Percentiles rank a stretch among this genome's conserved stretches.
Evolutionary conservation across 2,888 invertebrate species (phyloP).

Genomic region (Pseudococcus viburni): DNA sequence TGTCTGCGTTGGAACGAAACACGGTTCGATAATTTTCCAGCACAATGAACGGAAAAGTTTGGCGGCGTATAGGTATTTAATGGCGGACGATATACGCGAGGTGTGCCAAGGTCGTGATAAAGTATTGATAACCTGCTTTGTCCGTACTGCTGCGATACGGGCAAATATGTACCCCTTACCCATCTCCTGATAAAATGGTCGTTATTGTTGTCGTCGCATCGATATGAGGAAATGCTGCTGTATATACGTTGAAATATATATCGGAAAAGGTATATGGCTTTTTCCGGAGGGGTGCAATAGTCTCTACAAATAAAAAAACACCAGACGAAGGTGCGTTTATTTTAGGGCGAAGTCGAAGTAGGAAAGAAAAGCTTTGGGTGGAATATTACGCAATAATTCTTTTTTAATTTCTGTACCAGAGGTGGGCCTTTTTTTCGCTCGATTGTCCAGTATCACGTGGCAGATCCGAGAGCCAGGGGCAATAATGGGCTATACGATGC

Average conservation of each 20-base stretch:
- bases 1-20: neutral
- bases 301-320: neutral
- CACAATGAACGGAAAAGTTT: neutral
- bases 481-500: neutral
- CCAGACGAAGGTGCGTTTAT: neutral
- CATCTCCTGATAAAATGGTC: neutral
- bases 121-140: neutral
- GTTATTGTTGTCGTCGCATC: neutral
- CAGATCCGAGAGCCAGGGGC: neutral
- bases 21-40: conserved; percentile 21
- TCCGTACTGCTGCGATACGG: neutral
- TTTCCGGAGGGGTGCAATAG: neutral
- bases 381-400: conserved; percentile 23
- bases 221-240: neutral
- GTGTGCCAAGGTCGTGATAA: conserved; percentile 32
- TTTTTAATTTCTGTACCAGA: conserved; percentile 10
- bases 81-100: neutral
- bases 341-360: neutral
- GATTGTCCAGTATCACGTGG: neutral
- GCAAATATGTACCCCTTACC: neutral
- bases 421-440: neutral
- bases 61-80: neutral
- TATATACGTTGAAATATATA: neutral
- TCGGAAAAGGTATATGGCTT: neutral
- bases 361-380: neutral